Evolutionary conservation across 1,140 invertebrate species (phyloP), one percentile per base, ranked within the genome.

Genomic region (Probaryconus sp.): DNA sequence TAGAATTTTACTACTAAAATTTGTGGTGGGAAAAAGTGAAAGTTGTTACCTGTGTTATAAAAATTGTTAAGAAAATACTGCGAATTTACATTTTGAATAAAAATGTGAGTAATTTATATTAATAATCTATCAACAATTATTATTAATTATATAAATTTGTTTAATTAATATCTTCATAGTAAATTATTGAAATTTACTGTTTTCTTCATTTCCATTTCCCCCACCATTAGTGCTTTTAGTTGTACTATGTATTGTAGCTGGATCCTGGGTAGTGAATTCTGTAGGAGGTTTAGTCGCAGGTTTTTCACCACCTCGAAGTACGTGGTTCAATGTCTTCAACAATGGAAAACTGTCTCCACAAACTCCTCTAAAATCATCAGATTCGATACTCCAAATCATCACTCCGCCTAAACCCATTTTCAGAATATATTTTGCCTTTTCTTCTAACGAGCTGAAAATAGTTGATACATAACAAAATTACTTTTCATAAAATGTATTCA

Each of bases 381-480:
- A 92, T 64, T 94, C 93, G 4, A 95, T 88, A 68, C 91, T 91
- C 93, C 93, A 95, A 0, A 92, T 63, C 92, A 94, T 94, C 2
- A 87, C 88, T 13, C 93, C 93, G 38, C 87, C 91, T 1, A 94
- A 83, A 35, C 86, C 87, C 2, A 84, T 74, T 0, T 78, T 53
- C 21, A 89, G 84, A 1, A 89, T 89, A 58, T 89, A 92, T 18
- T 91, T 61, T 0, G 81, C 83, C 83, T 94, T 92, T 2, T 85
- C 69, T 0, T 47, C 76, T 4, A 92, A 70, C 3, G 91, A 92
- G 68, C 79, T 75, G 9, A 16, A 69, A 63, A n/a, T n/a, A n/a
- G n/a, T n/a, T n/a, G n/a, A n/a, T n/a, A n/a, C n/a, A n/a, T 17
- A 35, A 60, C 5, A 18, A 31, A 20, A 21, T 38, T 31, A 24